phyloP scores from a whole-genome alignment of 1,140 invertebrate genomes.

The Caenorhabditis brenneri region DNA sequence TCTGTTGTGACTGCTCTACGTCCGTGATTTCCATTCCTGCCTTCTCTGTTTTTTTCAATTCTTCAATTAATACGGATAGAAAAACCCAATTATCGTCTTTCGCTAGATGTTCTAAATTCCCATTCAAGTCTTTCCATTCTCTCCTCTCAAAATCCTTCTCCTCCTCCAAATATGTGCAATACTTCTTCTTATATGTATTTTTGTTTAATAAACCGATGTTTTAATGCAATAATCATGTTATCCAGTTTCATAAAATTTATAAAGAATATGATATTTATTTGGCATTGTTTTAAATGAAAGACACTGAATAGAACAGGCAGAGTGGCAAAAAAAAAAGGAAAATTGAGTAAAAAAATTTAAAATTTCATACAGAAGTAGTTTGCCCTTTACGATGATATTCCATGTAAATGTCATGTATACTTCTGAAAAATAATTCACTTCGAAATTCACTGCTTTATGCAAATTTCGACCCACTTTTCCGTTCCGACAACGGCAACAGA shows the following conservation, averaged over 20 bases:
- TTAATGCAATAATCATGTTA: not conserved
- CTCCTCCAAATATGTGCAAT: constrained; percentile 2
- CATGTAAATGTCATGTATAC: constrained; percentile 34
- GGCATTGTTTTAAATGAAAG: not conserved
- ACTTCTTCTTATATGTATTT: not conserved
- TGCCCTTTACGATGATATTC: constrained; percentile 30
- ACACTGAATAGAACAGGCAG: not conserved
- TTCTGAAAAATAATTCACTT: not conserved
- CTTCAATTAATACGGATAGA: constrained; percentile 29
- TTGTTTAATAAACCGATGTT: constrained; percentile 5
- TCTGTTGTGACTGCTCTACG: not conserved
- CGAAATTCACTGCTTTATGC: not conserved
- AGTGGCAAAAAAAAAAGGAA: not conserved
- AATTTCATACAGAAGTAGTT: not conserved
- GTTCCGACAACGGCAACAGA: constrained; percentile 23
- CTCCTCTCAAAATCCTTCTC: not conserved
- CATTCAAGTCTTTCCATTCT: constrained; percentile 1
- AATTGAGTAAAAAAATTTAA: not conserved
- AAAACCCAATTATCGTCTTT: not conserved
- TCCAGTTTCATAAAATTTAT: not conserved
- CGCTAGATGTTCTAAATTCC: constrained; percentile 8
- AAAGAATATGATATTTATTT: not conserved
- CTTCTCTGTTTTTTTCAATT: not conserved
- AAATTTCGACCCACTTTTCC: constrained; percentile 37
- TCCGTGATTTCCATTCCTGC: not conserved